Base-by-base conservation (phyloP, 2,113 vertebrate genomes). In the Phycodurus eques region DNA sequence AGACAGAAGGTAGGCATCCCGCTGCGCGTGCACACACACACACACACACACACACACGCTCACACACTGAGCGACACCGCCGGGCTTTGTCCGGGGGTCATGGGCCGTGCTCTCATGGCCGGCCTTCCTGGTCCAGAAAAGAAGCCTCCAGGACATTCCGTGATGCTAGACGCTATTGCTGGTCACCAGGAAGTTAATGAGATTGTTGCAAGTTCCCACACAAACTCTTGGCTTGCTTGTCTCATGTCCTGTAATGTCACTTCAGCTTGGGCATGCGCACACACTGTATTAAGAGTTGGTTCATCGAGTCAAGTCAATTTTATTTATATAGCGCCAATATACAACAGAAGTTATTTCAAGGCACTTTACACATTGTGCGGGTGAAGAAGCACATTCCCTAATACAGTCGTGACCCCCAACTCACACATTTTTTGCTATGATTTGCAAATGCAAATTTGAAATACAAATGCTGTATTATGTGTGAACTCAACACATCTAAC, bases 131-230 rank as follows among this genome's bases (percentile, higher is more conserved):
- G 88, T 35, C 93, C 93, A 93, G 93, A 95, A 88, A 85, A 76
- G 74, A 90, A 86, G 62, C 80, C 90, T 77, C 85, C 90, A 91
- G 88, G 90, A 94, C 93, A 96, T 97, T 96, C 96, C 95, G 95
- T 94, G 91, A 94, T 95, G 95, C 96, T 95, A 94, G 95, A 93
- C 69, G 3, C 72, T 42, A 11, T 66, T 66, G 43, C 73, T 33
- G 42, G 43, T 51, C 66, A 73, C 79, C 84, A 80, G 86, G 82
- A 85, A 82, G 78, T 89, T 86, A 79, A 86, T 91, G 79, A 87
- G 83, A 88, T 85, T 85, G 84, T 67, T 68, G 47, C 67, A 73
- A 63, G 80, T 89, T 91, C 87, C 85, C 87, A 89, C 83, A 85
- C 72, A 33, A 60, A 42, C 64, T 43, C 44, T 14, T 22, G 62